Evolutionary conservation across 2,888 invertebrate species (phyloP), one percentile per base, ranked within the genome.

Genomic region (Emmelina monodactyla): DNA sequence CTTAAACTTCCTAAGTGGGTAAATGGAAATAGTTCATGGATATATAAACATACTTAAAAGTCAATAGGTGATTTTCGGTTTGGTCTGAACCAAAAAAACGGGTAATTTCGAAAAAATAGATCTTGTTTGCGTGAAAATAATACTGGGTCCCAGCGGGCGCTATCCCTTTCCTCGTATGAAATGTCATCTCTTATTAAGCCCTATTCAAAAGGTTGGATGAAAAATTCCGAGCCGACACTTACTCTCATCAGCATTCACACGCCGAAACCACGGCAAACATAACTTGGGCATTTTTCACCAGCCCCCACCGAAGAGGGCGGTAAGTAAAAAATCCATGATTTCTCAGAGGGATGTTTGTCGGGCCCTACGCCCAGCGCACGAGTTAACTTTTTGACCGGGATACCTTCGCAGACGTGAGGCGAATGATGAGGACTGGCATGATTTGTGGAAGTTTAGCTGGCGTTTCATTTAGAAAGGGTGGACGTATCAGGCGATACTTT

Each of bases 351-450:
- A 69, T 68, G 71, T 69, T 63, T 66, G 64, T 59, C 58, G 54
- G 58, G 47, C 45, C 41, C 28, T 37, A 44, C 42, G 45, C 47
- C 47, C 41, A 49, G 45, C 72, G 75, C 75, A 73, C 72, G 75
- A 73, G 67, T 71, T 69, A 63, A 70, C 73, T 72, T 71, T 72
- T 66, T 73, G 73, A 75, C 73, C 71, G 67, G 73, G 67, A 69
- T 72, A 73, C 75, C 73, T 72, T 62, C 51, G 49, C 44, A 50
- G 55, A 72, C 75, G 75, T 75, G 75, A 73, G 57, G 50, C 48
- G 75, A 70, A 72, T 72, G 49, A 53, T 9, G 25, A 25, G 25
- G n/a, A 3, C 49, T 46, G 47, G 42, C 29, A 43, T 38, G 25
- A 44, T n/a, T n/a, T n/a, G n/a, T n/a, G n/a, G n/a, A n/a, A n/a